Evolutionary conservation across 2,888 invertebrate genomes (phyloP).

Genomic region (Epirrita christyi): DNA sequence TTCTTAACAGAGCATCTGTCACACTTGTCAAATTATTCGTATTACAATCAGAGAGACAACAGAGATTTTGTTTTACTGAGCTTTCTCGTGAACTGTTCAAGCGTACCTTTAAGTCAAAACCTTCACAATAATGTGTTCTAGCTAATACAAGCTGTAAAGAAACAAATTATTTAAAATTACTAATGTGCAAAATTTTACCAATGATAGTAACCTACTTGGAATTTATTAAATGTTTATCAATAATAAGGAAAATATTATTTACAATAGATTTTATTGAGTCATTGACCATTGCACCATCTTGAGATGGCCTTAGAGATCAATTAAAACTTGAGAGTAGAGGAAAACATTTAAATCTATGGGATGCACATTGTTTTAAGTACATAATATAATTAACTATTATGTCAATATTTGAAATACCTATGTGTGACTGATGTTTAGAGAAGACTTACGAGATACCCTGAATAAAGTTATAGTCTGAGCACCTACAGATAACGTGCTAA

Average conservation of each 20-base stretch:
- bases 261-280: slow-evolving; percentile 41
- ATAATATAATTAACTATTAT: slow-evolving; percentile 21
- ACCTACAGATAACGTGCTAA: slow-evolving; percentile 17
- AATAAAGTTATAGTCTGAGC: slow-evolving; percentile 24
- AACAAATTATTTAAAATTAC: slow-evolving; percentile 1
- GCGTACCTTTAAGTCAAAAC: background rate
- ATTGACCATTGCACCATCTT: slow-evolving; percentile 22
- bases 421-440: slow-evolving; percentile 24
- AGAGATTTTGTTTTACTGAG: too few species aligned
- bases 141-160: background rate
- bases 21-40: slow-evolving; percentile 5
- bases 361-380: slow-evolving; percentile 23
- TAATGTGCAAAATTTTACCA: slow-evolving; percentile 4
- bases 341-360: slow-evolving; percentile 15
- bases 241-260: slow-evolving; percentile 38
- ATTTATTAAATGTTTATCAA: slow-evolving; percentile 14
- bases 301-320: slow-evolving; percentile 22
- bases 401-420: slow-evolving; percentile 21
- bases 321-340: slow-evolving; percentile 4
- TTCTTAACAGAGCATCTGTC: background rate
- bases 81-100: too few species aligned
- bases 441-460: slow-evolving; percentile 27
- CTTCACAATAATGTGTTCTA: background rate
- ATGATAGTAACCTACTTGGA: slow-evolving; percentile 1
- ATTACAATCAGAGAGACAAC: slow-evolving; percentile 1